phyloP scores from a whole-genome alignment of 1,140 invertebrate genomes.

The Oscheius sp. region DNA sequence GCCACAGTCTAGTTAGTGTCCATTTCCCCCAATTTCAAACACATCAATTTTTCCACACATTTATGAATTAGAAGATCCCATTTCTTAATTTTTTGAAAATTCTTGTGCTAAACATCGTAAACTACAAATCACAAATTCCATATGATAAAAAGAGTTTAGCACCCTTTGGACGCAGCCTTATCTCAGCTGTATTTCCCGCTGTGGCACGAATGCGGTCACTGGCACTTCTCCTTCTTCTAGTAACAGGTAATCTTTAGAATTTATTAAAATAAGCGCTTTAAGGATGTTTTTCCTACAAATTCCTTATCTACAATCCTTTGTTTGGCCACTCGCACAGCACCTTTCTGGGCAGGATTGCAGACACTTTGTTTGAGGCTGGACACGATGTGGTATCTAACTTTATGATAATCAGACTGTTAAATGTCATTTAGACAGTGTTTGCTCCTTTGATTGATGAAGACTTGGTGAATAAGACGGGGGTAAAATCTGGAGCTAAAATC shows the following conservation, averaged over 20 bases:
- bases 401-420: neutral
- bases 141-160: too few species aligned
- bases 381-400: conserved; percentile 13
- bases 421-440: neutral
- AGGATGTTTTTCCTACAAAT: neutral
- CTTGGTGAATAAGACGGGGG: neutral
- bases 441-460: neutral
- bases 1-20: too few species aligned
- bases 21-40: too few species aligned
- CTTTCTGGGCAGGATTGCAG: conserved; percentile 11
- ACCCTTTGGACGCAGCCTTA: too few species aligned
- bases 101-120: too few species aligned
- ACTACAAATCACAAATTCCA: too few species aligned
- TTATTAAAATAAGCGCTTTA: neutral
- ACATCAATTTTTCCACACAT: too few species aligned
- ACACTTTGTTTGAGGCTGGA: conserved; percentile 14
- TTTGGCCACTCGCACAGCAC: conserved; percentile 16
- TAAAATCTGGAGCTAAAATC: too few species aligned
- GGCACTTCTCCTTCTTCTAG: neutral
- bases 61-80: too few species aligned
- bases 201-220: neutral
- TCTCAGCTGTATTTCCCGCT: too few species aligned
- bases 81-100: too few species aligned
- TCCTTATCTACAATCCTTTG: neutral
- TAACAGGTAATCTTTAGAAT: neutral